Evolutionary conservation across 2,888 invertebrate species (phyloP).

Genomic region (Hanleya hanleyi): DNA sequence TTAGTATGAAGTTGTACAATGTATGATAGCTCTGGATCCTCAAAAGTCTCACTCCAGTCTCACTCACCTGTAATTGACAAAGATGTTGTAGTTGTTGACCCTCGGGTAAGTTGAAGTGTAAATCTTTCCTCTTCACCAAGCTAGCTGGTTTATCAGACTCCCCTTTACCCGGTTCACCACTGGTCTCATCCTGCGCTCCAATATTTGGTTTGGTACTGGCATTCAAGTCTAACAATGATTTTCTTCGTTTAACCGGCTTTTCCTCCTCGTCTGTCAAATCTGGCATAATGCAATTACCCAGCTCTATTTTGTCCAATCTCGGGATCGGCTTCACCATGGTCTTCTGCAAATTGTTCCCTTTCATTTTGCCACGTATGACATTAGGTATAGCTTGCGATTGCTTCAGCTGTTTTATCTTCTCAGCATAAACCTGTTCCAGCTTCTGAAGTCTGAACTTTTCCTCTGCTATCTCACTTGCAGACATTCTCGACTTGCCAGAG

Average conservation of each 20-base stretch:
- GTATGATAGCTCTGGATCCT: too few species aligned
- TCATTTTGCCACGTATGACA: background rate
- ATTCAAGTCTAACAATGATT: slow-evolving; percentile 51
- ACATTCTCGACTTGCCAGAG: slow-evolving; percentile 16
- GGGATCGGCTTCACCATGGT: slow-evolving; percentile 26
- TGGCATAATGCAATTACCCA: slow-evolving; percentile 32
- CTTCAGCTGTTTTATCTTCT: slow-evolving; percentile 50
- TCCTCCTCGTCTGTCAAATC: slow-evolving; percentile 25
- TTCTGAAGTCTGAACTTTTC: slow-evolving; percentile 53
- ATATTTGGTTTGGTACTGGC: slow-evolving; percentile 56
- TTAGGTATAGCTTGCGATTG: slow-evolving; percentile 27
- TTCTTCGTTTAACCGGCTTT: slow-evolving; percentile 34
- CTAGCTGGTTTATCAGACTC: background rate
- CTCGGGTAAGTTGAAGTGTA: slow-evolving; percentile 39
- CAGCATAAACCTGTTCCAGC: slow-evolving; percentile 51
- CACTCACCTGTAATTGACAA: slow-evolving; percentile 45
- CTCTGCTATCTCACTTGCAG: slow-evolving; percentile 33
- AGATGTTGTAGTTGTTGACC: slow-evolving; percentile 39
- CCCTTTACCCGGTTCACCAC: slow-evolving; percentile 12
- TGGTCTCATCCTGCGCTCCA: slow-evolving; percentile 9
- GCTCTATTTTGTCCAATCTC: slow-evolving; percentile 43
- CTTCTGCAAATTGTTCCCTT: background rate
- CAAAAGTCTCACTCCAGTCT: too few species aligned
- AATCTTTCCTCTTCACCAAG: slow-evolving; percentile 19
- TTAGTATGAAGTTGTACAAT: too few species aligned